Base-by-base conservation (phyloP, 2,797 vertebrate genomes). In the Sparus aurata region DNA sequence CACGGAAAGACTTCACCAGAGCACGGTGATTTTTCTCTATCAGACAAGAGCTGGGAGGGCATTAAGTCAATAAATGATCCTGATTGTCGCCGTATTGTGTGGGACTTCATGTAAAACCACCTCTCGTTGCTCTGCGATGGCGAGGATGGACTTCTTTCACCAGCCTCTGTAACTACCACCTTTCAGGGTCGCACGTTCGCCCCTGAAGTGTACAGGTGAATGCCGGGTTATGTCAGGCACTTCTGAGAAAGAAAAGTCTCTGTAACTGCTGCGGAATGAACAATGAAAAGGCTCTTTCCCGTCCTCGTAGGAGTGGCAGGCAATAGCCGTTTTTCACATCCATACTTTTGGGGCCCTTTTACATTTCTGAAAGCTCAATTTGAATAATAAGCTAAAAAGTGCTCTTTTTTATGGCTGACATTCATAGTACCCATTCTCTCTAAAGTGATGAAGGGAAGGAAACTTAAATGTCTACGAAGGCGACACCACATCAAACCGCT, bases 341-440 rank as follows among this genome's bases (percentile, higher is more conserved):
- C 64, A 75, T 68, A 79, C 59, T 84, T 81, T 58, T 38, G 34
- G 25, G 22, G 58, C 72, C 53, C 59, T 83, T 91, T 91, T 79
- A 78, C 69, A 74, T 85, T 91, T 89, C 75, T 87, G 84, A 89
- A 87, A 91, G 90, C 90, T 89, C 83, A 79, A 87, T 95, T 93
- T 89, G 82, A 88, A 93, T 92, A 92, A 93, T 90, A 78, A 87
- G 76, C 57, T 82, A 47, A 67, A 87, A 92, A 88, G 85, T 82
- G 83, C 50, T 75, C 74, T 82, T 92, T 38, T 38, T 91, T 72
- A 73, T 71, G 59, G 61, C 75, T 71, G 79, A 57, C 67, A 79
- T 87, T 85, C 53, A 88, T 87, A 71, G 83, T 86, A 87, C 83
- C 73, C 62, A 62, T 72, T 85, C 70, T 84, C 62, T 69, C 67